Base-by-base conservation (phyloP, 92 coral and sea anemone genomes). In the Pocillopora meandrina region DNA sequence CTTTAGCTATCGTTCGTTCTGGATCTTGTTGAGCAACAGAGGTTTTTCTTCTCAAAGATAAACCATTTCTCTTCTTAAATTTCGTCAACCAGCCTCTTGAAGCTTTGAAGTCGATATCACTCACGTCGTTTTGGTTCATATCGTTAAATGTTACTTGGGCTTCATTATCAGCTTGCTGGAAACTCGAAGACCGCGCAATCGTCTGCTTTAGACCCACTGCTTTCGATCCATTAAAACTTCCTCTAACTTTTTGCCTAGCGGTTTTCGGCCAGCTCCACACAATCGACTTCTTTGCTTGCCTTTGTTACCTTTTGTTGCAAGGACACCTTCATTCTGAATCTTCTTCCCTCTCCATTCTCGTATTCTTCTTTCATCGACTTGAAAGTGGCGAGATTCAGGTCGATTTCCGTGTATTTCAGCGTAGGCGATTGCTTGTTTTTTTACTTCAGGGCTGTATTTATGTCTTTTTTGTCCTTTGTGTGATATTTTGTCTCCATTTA, bases 21-120 rank as follows among this genome's bases (percentile, higher is more conserved):
- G 84, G 75, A 79, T 79, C 84, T 79, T 79, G 84, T 65, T 79
- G 72, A 65, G 84, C 64, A 35, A 66, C 84, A 2, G 74, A 93
- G 85, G 93, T 93, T 70, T 93, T 90, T 34, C 92, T 74, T 72
- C 93, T 87, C 96, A 90, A 84, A 8, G 96, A 89, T 68, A 90
- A 86, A 55, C 91, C 91, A 87, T 89, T 89, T 42, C 52, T 3
- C 68, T 87, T 92, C 68, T 90, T 66, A 87, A 92, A 92, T 75
- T 72, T 72, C 61, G 71, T 26, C 82, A 92, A 74, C 93, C 96
- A 92, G 18, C 96, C 93, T 85, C 93, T 92, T 57, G 93, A 89
- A 12, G 90, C 95, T 56, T 92, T 92, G 65, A 89, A 89, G 64
- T 83, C 89, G 65, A 59, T 87, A 82, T 62, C 74, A 61, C 42